Percentiles rank a stretch among this genome's conserved stretches.
Conservation (phyloP, 2,888 invertebrate genomes). For the Atethmia centrago region DNA sequence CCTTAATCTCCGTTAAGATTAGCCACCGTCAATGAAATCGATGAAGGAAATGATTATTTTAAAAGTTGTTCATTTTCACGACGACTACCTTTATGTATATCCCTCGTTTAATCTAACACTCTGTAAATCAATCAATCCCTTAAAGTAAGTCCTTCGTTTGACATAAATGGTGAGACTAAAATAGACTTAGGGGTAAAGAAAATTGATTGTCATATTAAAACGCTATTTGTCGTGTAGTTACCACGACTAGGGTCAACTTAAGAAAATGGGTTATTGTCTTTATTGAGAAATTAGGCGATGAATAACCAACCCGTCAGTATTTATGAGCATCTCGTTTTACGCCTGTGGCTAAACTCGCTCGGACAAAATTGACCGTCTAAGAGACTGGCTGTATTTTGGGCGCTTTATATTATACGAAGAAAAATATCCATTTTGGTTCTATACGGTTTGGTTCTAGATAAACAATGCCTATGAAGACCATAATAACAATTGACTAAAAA, state of each 20-base stretch:
- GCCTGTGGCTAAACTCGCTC: conserved; percentile 10
- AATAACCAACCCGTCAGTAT: conserved; percentile 22
- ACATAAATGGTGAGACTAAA: not conserved
- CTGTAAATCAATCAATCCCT: too few relatives aligned
- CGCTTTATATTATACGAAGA: not conserved
- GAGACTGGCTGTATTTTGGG: not conserved
- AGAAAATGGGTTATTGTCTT: conserved; percentile 21
- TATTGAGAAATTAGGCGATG: conserved; percentile 8
- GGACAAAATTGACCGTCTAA: not conserved
- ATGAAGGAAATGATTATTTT: too few relatives aligned
- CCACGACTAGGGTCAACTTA: conserved; percentile 11
- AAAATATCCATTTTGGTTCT: not conserved
- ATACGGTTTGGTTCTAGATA: too few relatives aligned
- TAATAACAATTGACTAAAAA: not conserved
- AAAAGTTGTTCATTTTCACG: not conserved
- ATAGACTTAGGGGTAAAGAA: not conserved
- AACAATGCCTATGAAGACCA: too few relatives aligned
- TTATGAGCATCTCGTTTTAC: conserved; percentile 19
- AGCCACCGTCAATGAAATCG: too few relatives aligned
- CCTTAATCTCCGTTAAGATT: too few relatives aligned
- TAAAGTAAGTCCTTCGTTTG: not conserved
- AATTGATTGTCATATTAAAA: conserved; percentile 27
- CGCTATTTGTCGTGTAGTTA: conserved; percentile 20
- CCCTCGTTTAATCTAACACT: too few relatives aligned
- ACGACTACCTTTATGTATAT: not conserved